Evolutionary conservation across 2,113 vertebrate species (phyloP).

Genomic region (Emydocephalus ijimae): DNA sequence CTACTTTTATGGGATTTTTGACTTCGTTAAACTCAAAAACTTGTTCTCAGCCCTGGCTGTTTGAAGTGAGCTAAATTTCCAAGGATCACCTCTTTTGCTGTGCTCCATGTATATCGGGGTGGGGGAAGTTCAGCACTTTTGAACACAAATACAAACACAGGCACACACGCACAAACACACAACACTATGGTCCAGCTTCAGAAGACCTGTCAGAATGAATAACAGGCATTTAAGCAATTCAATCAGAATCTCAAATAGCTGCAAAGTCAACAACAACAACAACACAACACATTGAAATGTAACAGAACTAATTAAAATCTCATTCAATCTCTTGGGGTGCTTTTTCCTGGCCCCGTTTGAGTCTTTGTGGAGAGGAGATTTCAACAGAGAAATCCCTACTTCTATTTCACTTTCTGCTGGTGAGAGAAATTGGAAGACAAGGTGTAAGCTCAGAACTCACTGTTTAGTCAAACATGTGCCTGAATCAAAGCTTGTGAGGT

Average conservation of each 20-base stretch:
- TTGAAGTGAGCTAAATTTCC: not conserved
- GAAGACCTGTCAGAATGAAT: not conserved
- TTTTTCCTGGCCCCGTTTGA: not conserved
- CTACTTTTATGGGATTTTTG: not conserved
- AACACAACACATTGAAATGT: not conserved
- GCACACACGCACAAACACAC: not conserved
- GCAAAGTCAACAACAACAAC: not conserved
- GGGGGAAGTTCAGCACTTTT: not conserved
- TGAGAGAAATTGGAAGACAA: not conserved
- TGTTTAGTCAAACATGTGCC: not conserved
- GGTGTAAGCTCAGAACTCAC: not conserved
- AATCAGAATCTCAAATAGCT: not conserved
- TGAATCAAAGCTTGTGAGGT: not conserved
- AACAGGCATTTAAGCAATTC: not conserved
- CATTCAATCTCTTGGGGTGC: not conserved
- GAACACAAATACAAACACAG: not conserved
- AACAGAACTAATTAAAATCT: not conserved
- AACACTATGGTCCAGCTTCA: not conserved
- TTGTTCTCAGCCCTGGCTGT: not conserved
- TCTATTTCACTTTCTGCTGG: not conserved
- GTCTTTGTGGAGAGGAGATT: not conserved
- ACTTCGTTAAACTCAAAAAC: not conserved
- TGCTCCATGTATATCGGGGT: not conserved
- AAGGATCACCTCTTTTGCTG: not conserved
- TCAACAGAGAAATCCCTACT: not conserved